Evolutionary conservation across 1,140 invertebrate genomes (phyloP).

Genomic region (Cotesia vestalis): DNA sequence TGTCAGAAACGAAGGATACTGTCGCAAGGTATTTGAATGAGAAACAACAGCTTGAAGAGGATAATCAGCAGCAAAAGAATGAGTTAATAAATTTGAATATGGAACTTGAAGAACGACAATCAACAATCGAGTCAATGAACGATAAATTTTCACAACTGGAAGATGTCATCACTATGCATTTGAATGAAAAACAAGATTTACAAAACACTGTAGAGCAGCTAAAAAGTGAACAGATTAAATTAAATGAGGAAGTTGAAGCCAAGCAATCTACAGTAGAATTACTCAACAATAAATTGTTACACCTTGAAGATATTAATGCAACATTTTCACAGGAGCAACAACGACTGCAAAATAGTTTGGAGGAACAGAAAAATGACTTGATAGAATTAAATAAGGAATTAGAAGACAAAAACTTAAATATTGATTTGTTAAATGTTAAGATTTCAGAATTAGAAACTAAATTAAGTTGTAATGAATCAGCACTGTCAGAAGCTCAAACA

Average conservation of each 20-base stretch:
- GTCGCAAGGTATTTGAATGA: neutral
- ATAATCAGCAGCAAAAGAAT: neutral
- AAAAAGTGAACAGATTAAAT: too few species aligned
- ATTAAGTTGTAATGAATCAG: neutral
- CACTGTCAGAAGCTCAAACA: slow-evolving; percentile 2
- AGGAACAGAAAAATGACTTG: neutral
- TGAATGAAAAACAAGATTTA: too few species aligned
- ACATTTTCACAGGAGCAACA: neutral
- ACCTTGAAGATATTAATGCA: neutral
- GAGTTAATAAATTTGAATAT: too few species aligned
- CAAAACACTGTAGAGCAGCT: too few species aligned
- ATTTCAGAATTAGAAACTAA: neutral
- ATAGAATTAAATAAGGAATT: neutral
- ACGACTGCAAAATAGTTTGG: neutral
- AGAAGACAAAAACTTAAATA: neutral
- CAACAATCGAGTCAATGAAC: too few species aligned
- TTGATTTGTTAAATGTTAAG: neutral
- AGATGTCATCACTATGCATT: too few species aligned
- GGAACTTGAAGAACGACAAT: too few species aligned
- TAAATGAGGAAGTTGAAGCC: too few species aligned
- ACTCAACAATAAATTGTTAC: neutral
- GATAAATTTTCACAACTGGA: neutral
- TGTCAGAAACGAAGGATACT: neutral
- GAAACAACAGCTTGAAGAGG: neutral
- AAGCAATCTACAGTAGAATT: too few species aligned